These are phyloP conservation scores for Rhagonycha lutea DNA, from an alignment of 2,888 invertebrate genomes.

Conservation along the genomic window DNA sequence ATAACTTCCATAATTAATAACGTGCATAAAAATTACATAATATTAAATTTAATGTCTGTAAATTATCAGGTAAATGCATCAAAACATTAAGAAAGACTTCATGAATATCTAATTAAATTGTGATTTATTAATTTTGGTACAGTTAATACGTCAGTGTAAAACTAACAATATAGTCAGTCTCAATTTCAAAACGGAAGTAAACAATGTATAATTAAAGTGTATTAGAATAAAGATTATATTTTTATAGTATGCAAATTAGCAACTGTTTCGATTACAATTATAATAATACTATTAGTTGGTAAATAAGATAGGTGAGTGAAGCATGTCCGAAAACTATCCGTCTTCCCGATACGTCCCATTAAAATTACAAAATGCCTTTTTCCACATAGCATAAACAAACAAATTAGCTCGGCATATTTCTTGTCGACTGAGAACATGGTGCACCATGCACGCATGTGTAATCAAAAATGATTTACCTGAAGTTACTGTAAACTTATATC, in stretches of 20 bases:
- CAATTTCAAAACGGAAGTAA: background rate
- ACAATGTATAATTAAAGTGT: background rate
- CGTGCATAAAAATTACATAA: background rate
- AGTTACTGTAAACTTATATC: constrained; percentile 47
- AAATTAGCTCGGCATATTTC: constrained; percentile 50
- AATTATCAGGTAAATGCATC: background rate
- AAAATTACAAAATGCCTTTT: constrained; percentile 27
- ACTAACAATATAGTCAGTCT: background rate
- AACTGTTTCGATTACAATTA: background rate
- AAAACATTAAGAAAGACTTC: background rate
- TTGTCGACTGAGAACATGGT: constrained; percentile 41
- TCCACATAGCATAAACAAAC: constrained; percentile 49
- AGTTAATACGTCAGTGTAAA: background rate
- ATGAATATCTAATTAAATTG: background rate
- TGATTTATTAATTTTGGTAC: background rate
- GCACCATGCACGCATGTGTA: constrained; percentile 41
- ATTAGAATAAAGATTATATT: background rate
- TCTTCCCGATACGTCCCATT: background rate
- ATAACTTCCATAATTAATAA: background rate
- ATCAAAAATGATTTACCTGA: constrained; percentile 47
- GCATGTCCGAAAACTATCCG: constrained; percentile 27
- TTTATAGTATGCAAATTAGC: background rate
- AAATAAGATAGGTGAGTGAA: constrained; percentile 22
- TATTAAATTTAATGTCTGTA: background rate
- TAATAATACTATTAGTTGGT: background rate